Percentiles rank a stretch among this genome's conserved stretches.
Evolutionary conservation across 2,888 invertebrate genomes (phyloP).

Genomic region (Sarcophaga caerulescens): DNA sequence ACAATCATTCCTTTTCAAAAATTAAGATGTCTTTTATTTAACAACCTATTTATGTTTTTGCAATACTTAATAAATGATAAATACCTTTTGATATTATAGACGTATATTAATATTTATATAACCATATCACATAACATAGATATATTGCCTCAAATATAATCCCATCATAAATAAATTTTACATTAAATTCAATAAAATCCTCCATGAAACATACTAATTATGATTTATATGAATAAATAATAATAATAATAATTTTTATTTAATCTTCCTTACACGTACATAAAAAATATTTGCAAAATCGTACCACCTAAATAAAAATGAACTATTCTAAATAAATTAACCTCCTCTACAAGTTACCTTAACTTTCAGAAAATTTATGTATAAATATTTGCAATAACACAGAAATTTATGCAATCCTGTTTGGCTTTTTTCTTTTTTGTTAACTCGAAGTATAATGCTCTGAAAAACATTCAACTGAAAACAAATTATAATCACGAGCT

Average conservation of each 20-base stretch:
- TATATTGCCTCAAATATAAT: not conserved
- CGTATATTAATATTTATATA: constrained; percentile 1
- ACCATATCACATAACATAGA: constrained; percentile 10
- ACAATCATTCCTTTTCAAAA: no score
- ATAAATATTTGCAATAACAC: not conserved
- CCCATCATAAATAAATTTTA: not conserved
- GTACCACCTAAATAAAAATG: constrained; percentile 37
- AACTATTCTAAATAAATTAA: constrained; percentile 1
- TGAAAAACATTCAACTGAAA: not conserved
- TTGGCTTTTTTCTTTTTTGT: not conserved
- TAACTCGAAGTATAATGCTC: not conserved
- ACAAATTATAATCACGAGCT: constrained; percentile 14
- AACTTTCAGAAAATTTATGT: constrained; percentile 1
- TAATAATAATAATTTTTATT: not conserved
- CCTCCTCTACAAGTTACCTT: constrained; percentile 38
- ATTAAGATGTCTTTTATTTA: not conserved
- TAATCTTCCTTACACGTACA: constrained; percentile 2
- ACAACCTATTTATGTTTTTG: not conserved
- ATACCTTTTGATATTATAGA: constrained; percentile 44
- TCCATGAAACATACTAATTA: not conserved
- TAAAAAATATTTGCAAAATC: constrained; percentile 25
- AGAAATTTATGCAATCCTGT: not conserved
- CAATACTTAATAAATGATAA: not conserved
- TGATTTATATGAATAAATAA: no score
- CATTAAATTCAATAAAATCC: not conserved